These are phyloP conservation scores for Sphenodon punctatus DNA, from an alignment of 2,797 vertebrate species.

Conservation along the genomic window DNA sequence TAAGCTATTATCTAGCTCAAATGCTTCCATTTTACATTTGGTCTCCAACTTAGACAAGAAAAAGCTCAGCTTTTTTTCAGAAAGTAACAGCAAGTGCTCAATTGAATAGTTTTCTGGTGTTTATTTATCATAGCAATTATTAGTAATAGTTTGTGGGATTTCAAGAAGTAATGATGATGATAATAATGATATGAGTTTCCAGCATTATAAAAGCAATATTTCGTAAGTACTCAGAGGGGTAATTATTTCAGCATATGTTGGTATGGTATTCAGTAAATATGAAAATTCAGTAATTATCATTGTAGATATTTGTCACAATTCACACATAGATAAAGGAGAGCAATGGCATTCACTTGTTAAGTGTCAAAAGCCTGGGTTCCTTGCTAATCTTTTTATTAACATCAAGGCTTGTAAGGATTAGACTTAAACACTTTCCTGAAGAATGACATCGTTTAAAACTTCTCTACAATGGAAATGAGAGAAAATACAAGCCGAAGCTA, in stretches of 20 bases:
- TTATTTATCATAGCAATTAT: no score
- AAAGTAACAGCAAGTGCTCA: background rate
- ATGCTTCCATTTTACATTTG: background rate
- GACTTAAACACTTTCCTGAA: background rate
- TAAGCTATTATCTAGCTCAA: background rate
- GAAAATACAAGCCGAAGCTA: background rate
- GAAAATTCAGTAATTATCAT: background rate
- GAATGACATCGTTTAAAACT: background rate
- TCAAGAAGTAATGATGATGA: background rate
- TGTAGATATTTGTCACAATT: background rate
- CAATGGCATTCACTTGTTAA: background rate
- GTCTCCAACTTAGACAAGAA: no score
- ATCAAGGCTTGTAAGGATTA: background rate
- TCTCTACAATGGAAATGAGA: background rate
- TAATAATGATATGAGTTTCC: background rate
- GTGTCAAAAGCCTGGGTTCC: accelerated
- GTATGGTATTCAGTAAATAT: background rate
- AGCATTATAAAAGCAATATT: background rate
- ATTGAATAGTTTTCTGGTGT: no score
- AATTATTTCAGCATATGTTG: background rate
- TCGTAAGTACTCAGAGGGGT: no score
- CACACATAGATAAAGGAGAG: background rate
- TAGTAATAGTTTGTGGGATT: background rate
- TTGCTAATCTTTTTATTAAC: background rate
- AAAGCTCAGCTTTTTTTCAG: background rate